A percentile compares a stretch with the other conserved stretches of the same genome.
Conservation (phyloP, 2,888 invertebrate genomes). For the Cataglyphis livida region DNA sequence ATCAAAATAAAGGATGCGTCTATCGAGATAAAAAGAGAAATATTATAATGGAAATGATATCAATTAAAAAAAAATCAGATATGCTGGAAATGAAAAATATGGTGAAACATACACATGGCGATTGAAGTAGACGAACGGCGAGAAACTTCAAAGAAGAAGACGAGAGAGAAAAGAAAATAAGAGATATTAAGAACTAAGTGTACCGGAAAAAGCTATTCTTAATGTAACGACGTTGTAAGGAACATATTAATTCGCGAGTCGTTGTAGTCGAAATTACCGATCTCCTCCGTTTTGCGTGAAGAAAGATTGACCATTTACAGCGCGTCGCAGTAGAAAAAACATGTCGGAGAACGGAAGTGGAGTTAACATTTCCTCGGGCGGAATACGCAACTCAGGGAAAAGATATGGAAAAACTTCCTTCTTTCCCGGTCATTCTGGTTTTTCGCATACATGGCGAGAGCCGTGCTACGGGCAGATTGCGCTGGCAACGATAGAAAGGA, state of each 20-base stretch:
- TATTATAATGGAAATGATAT: background rate
- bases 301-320: conserved; percentile 1
- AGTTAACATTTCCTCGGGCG: conserved; percentile 42
- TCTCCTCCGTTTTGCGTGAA: conserved; percentile 5
- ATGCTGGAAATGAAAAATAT: conserved; percentile 18
- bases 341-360: conserved; percentile 41
- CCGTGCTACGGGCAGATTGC: conserved; percentile 18
- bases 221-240: conserved; percentile 1
- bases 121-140: background rate
- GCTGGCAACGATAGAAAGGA: conserved; percentile 17
- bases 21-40: background rate
- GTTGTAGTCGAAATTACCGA: conserved; percentile 5
- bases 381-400: conserved; percentile 45
- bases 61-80: background rate
- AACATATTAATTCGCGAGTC: conserved; percentile 39
- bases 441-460: conserved; percentile 19
- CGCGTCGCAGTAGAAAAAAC: background rate
- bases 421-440: conserved; percentile 56
- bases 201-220: conserved; percentile 10
- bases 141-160: background rate
- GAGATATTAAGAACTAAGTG: conserved; percentile 29
- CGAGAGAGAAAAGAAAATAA: conserved; percentile 20
- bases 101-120: background rate
- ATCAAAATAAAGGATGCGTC: background rate
- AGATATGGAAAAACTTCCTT: conserved; percentile 57